Evolutionary conservation across 1,140 invertebrate genomes (phyloP), one percentile per base, ranked within the genome.

Genomic region (Eufriesea mexicana): DNA sequence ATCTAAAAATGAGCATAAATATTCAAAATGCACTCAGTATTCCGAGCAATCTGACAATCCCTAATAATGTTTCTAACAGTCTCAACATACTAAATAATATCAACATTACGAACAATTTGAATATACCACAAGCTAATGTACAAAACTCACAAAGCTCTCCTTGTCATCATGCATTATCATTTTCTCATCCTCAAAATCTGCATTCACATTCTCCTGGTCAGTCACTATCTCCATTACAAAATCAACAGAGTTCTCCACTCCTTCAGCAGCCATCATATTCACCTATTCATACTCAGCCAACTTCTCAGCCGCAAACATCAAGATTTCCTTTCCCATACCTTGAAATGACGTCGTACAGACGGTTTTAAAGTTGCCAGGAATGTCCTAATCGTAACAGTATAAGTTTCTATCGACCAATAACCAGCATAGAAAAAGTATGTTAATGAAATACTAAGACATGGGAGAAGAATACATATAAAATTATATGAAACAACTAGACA

Each of bases 241-340:
- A 80, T 71, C 91, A 92, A 75, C 90, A 90, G n/a, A 91, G 74
- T 42, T 92, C 91, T 59, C 79, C 90, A 25, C 89, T 92, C 35
- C 90, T 91, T 10, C 93, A 92, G 25, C 89, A 91, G 72, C 83
- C 90, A 7, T 79, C 90, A 5, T 93, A 87, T 49, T 86, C 91
- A n/a, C 71, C 90, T 25, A 88, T 91, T 54, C 92, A 93, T 61
- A 86, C 88, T 20, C 89, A 91, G 28, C 92, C 90, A 75, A 87
- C 86, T 16, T 76, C 91, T 23, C 90, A 91, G 42, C 85, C 86
- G 47, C 93, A 91, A 79, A 86, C 92, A 10, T 90, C 92, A 71
- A 90, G 93, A 59, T 93, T 92, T 76, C 93, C 92, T 20, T 94
- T 93, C 79, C 91, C 93, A 35, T 94, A 93, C 78, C 87, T 93